Conservation (phyloP, 1,140 invertebrate species). For the Drosophila willistoni region DNA sequence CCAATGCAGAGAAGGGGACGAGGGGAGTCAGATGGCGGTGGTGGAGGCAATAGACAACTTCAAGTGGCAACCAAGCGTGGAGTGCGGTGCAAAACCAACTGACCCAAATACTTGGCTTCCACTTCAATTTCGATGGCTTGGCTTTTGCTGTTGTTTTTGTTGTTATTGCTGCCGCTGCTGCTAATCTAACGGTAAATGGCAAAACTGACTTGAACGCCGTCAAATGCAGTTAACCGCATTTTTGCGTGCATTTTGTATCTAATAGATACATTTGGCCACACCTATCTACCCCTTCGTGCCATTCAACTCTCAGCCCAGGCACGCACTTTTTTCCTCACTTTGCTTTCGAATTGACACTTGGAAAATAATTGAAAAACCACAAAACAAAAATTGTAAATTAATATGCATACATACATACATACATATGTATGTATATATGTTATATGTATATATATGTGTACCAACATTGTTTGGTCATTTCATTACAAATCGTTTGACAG, state of each 20-base stretch:
- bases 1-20: not conserved
- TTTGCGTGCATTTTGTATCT: slow-evolving; percentile 54
- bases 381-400: not conserved
- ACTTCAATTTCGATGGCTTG: slow-evolving; percentile 39
- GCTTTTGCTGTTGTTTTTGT: not conserved
- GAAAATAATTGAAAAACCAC: slow-evolving; percentile 2
- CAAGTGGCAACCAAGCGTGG: slow-evolving; percentile 54
- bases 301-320: slow-evolving; percentile 13
- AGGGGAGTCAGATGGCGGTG: slow-evolving; percentile 17
- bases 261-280: slow-evolving; percentile 63
- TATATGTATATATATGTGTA: not conserved
- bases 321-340: slow-evolving; percentile 23
- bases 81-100: slow-evolving; percentile 35
- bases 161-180: slow-evolving; percentile 17
- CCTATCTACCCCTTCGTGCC: slow-evolving; percentile 9
- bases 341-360: not conserved
- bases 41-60: slow-evolving; percentile 56
- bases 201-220: slow-evolving; percentile 41
- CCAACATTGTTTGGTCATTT: not conserved
- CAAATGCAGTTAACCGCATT: slow-evolving; percentile 67
- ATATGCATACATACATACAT: not conserved
- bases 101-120: slow-evolving; percentile 66
- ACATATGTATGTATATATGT: not conserved
- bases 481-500: slow-evolving; percentile 21
- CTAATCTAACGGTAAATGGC: slow-evolving; percentile 62